These are phyloP conservation scores for Zaprionus nigranus DNA, from an alignment of 1,140 invertebrate species.

Conservation along the genomic window DNA sequence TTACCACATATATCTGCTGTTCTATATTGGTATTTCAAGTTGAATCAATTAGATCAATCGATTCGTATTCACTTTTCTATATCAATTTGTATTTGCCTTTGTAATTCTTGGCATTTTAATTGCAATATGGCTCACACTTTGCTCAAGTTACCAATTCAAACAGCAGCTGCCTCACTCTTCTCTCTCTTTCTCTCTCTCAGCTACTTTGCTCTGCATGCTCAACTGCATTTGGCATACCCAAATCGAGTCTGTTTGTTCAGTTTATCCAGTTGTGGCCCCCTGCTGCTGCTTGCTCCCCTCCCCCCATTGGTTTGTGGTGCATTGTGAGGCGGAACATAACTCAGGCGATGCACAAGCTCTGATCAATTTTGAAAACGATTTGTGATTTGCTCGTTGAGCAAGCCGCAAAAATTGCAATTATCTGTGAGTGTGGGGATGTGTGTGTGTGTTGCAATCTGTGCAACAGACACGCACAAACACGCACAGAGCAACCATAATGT, in stretches of 20 bases:
- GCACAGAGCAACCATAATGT: slow-evolving; percentile 22
- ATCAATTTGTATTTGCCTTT: background rate
- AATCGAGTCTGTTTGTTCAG: background rate
- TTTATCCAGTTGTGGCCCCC: background rate
- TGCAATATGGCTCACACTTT: background rate
- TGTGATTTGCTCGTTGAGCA: slow-evolving; percentile 33
- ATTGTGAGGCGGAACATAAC: background rate
- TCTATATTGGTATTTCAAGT: no score
- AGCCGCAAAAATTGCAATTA: slow-evolving; percentile 46
- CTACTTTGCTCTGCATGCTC: background rate
- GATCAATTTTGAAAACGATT: slow-evolving; percentile 22
- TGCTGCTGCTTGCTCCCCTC: background rate
- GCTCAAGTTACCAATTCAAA: background rate
- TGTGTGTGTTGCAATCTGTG: slow-evolving; percentile 10
- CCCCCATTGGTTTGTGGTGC: background rate
- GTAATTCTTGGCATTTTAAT: background rate
- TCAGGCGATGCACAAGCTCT: slow-evolving; percentile 1
- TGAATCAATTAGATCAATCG: background rate
- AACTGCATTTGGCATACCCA: background rate
- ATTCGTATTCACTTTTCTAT: background rate
- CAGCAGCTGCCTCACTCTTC: background rate
- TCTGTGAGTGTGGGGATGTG: slow-evolving; percentile 11
- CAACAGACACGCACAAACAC: slow-evolving; percentile 15
- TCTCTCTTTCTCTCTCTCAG: background rate
- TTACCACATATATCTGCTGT: no score